Conservation (phyloP, 2,113 vertebrate genomes). For the Toxostoma redivivum region DNA sequence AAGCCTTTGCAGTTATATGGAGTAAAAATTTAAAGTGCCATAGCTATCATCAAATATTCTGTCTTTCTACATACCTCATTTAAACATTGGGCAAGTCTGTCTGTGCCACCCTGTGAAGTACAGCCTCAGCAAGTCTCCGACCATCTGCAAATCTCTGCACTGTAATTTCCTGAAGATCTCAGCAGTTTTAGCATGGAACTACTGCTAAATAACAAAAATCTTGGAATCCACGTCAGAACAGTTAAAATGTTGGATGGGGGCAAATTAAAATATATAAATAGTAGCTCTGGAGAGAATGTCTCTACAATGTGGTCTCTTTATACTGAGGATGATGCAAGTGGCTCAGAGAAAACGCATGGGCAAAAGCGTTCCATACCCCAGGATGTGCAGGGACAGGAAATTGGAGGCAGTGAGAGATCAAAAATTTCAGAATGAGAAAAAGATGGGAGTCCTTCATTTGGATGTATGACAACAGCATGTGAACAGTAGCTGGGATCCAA, state of each 20-base stretch:
- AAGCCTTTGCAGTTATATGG: background rate
- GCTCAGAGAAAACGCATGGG: background rate
- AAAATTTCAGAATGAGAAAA: conserved; percentile 6
- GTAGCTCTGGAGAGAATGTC: background rate
- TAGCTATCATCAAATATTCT: background rate
- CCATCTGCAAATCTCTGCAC: background rate
- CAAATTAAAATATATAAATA: conserved; percentile 32
- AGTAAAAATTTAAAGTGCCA: background rate
- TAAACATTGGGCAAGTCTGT: background rate
- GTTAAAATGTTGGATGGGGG: background rate
- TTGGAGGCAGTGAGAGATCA: background rate
- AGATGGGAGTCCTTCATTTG: background rate
- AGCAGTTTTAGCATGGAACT: background rate
- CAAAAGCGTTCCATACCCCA: background rate
- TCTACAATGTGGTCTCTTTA: background rate
- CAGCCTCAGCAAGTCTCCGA: background rate
- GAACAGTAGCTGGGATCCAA: background rate
- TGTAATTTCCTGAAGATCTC: background rate
- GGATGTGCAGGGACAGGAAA: conserved; percentile 15
- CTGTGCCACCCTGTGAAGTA: background rate
- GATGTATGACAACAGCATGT: background rate
- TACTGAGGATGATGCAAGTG: background rate
- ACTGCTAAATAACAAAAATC: background rate
- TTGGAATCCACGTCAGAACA: background rate
- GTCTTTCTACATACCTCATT: background rate